These are phyloP conservation scores for Mobula birostris DNA, from an alignment of 2,113 vertebrate species.

Conservation along the genomic window DNA sequence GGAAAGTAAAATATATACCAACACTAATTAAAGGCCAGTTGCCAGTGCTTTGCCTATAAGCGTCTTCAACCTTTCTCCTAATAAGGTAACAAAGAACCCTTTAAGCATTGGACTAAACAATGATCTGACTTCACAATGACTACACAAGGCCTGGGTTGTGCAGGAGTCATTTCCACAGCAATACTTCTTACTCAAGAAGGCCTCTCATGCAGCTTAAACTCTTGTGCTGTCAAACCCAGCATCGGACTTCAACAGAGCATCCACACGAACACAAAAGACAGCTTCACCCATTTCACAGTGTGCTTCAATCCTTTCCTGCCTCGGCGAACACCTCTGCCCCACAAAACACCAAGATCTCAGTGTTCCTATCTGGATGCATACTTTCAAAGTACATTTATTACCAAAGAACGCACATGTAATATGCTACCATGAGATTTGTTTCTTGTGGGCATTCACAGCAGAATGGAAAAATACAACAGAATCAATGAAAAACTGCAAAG, in stretches of 20 bases:
- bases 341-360: neutral
- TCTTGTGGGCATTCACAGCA: too few species aligned
- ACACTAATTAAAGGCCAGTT: slow-evolving; percentile 55
- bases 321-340: neutral
- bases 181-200: neutral
- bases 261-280: neutral
- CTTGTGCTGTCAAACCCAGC: neutral
- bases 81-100: slow-evolving; percentile 50
- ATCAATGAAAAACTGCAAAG: too few species aligned
- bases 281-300: neutral
- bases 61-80: slow-evolving; percentile 47
- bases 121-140: slow-evolving; percentile 47
- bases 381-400: too few species aligned
- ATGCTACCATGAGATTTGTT: too few species aligned
- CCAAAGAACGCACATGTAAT: too few species aligned
- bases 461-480: too few species aligned
- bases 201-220: neutral
- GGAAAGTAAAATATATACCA: neutral
- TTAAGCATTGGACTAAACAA: slow-evolving; percentile 47
- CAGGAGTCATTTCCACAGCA: neutral
- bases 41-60: slow-evolving; percentile 48
- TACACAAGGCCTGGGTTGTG: slow-evolving; percentile 42
- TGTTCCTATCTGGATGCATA: too few species aligned
- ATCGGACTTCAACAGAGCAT: neutral
- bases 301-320: neutral